phyloP scores from a whole-genome alignment of 1,140 invertebrate species.

The Listronotus bonariensis region DNA sequence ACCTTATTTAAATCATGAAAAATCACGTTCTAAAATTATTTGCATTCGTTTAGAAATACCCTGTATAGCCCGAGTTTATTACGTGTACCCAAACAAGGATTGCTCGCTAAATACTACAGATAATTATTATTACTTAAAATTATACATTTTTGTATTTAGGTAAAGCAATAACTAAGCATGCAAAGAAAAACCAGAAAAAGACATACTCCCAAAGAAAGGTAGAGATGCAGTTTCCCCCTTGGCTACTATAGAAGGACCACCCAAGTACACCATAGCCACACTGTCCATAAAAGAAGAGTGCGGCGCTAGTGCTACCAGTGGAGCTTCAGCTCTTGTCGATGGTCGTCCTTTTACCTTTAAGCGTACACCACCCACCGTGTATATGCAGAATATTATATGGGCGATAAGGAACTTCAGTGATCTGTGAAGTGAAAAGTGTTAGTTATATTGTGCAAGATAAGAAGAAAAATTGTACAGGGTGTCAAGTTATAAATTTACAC shows the following conservation, averaged over 20 bases:
- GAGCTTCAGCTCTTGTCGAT: conserved; percentile 65
- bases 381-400: conserved; percentile 71
- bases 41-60: too few species aligned
- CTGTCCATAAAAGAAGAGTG: conserved; percentile 92
- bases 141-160: too few species aligned
- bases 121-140: too few species aligned
- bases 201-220: conserved; percentile 88
- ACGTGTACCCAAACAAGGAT: too few species aligned
- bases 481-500: too few species aligned
- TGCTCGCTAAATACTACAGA: too few species aligned
- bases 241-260: conserved; percentile 85
- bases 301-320: conserved; percentile 84
- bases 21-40: too few species aligned
- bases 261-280: conserved; percentile 77
- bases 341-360: conserved; percentile 71
- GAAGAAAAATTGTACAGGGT: too few species aligned
- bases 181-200: conserved; percentile 3
- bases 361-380: conserved; percentile 81
- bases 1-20: too few species aligned
- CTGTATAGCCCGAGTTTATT: too few species aligned
- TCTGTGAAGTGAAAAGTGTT: conserved; percentile 21
- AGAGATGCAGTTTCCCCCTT: conserved; percentile 79
- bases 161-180: too few species aligned
- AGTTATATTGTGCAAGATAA: neutral
- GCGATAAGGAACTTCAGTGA: conserved; percentile 58